phyloP scores from a whole-genome alignment of 2,888 invertebrate species.

The Eristalis pertinax region DNA sequence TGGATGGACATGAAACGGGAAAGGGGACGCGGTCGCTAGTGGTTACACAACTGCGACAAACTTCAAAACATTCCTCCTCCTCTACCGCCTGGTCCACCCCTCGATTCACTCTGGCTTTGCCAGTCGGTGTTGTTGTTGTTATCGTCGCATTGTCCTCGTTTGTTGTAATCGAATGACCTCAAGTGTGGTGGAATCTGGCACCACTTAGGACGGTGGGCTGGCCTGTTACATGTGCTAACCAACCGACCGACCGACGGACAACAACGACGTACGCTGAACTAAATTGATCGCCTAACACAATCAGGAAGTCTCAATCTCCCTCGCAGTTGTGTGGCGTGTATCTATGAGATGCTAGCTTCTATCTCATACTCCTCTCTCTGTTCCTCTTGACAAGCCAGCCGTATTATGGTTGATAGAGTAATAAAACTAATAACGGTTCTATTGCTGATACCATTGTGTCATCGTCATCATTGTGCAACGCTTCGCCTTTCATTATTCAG shows the following conservation, averaged over 20 bases:
- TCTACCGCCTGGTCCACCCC: background rate
- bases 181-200: constrained; percentile 53
- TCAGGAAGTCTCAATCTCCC: constrained; percentile 69
- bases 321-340: constrained; percentile 24
- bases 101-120: background rate
- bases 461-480: constrained; percentile 31
- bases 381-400: background rate
- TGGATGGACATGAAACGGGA: background rate
- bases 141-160: constrained; percentile 36
- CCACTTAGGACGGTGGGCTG: constrained; percentile 22
- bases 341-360: constrained; percentile 1
- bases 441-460: constrained; percentile 52
- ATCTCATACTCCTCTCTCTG: background rate
- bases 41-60: constrained; percentile 56
- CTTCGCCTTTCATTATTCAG: constrained; percentile 22
- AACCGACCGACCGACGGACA: background rate
- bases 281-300: constrained; percentile 68
- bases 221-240: constrained; percentile 16
- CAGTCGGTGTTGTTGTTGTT: constrained; percentile 5
- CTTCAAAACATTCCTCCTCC: constrained; percentile 14
- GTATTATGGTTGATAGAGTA: constrained; percentile 51
- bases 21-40: constrained; percentile 17
- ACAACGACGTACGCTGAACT: constrained; percentile 41
- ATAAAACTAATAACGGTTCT: constrained; percentile 59
- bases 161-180: constrained; percentile 65